Evolutionary conservation across 2,113 vertebrate genomes (phyloP), one percentile per base, ranked within the genome.

Genomic region (Eurypyga helias): DNA sequence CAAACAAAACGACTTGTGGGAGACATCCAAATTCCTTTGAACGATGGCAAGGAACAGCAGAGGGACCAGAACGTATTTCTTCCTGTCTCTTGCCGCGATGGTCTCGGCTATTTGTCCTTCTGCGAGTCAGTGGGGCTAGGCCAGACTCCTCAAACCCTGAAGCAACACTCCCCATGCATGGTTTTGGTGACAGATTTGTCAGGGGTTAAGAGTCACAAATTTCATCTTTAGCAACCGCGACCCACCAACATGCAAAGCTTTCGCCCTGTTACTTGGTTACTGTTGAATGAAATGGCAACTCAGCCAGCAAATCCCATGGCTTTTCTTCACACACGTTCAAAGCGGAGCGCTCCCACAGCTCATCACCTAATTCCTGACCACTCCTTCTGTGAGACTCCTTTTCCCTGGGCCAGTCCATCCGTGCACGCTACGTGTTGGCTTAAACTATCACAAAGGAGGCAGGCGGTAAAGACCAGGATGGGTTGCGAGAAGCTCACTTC

Each of bases 81-180:
- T 91, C 60, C 55, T 49, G 60, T 16, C 20, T 57, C 13, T 73
- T 69, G 33, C 46, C 6, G 7, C 7, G 31, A 62, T 36, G 6
- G 23, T 36, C 48, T 54, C 6, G 2, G 80, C 29, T 89, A 45
- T 51, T 60, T 69, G 36, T 58, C 46, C 31, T 58, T 26, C 61
- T 55, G 3, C 31, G n/a, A 84, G 31, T 17, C n/a, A 82, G 31
- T 12, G 10, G 46, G 28, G 46, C 1, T 8, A 34, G 71, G 48
- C 10, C 57, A 58, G 66, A 23, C 7, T 46, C 41, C 46, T 79
- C 88, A 91, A 91, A 75, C 24, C n/a, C 58, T 14, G 55, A 49
- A 16, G 36, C 20, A 48, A 52, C 0, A 0, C 15, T 86, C 38
- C 20, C 17, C 10, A 41, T 0, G 0, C 0, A 4, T 26, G 61